Conservation (phyloP, 2,888 invertebrate genomes). For the Acanthoscelides obtectus region DNA sequence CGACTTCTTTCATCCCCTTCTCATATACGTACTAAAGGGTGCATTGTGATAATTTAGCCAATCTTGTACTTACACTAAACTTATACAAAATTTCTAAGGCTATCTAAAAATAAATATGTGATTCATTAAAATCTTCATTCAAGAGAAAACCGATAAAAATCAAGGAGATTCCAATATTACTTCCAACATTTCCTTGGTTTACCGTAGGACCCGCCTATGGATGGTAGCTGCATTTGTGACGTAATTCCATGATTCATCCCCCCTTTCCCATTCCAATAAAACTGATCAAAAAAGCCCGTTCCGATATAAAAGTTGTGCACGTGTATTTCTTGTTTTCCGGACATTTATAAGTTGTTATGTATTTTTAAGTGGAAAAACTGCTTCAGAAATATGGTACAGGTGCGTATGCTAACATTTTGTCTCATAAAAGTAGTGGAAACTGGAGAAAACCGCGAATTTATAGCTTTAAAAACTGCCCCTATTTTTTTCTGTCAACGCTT, state of each 20-base stretch:
- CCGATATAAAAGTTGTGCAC: conserved; percentile 41
- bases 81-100: too few relatives aligned
- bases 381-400: conserved; percentile 36
- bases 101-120: too few relatives aligned
- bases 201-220: background rate
- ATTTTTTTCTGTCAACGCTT: conserved; percentile 35
- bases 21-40: background rate
- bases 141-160: background rate
- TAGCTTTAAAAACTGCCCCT: conserved; percentile 31
- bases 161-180: too few relatives aligned
- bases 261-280: conserved; percentile 21
- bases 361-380: conserved; percentile 30
- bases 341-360: conserved; percentile 35
- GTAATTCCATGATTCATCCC: conserved; percentile 4
- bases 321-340: conserved; percentile 35
- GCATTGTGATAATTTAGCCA: too few relatives aligned
- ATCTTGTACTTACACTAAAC: too few relatives aligned
- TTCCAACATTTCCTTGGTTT: background rate
- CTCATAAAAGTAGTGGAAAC: conserved; percentile 9
- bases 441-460: conserved; percentile 15
- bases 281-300: conserved; percentile 35
- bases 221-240: conserved; percentile 5
- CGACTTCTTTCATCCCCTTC: background rate
- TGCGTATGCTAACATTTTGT: conserved; percentile 23
- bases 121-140: background rate